Evolutionary conservation across 2,113 vertebrate genomes (phyloP), one percentile per base, ranked within the genome.

Genomic region (Eupsittula cactorum): DNA sequence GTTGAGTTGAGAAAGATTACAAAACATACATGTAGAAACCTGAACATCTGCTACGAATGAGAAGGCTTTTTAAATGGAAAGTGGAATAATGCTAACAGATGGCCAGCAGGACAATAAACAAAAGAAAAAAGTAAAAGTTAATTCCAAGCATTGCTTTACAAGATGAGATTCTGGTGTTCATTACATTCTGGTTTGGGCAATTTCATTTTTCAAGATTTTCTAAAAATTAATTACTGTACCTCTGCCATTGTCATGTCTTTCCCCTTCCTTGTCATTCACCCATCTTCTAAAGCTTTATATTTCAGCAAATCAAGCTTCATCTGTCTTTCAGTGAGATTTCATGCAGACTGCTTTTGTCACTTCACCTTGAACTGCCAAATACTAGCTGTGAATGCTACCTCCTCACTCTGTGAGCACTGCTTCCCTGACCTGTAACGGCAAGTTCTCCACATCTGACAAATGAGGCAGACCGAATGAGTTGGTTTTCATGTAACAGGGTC

Each of bases 1-100:
- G 82, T 25, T 86, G 63, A 74, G 25, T 70, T 92, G 29, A 73
- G 63, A 92, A 55, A 49, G 83, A 84, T 55, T 94, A 86, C 21
- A 69, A 91, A 83, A 85, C 33, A 71, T 65, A 55, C 35, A 77
- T 37, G 59, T 52, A 81, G 64, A 55, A 94, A 93, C 59, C 25
- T 20, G 84, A 95, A 84, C 78, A 80, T 91, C 93, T 97, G 67
- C 67, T 91, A 86, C 53, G 63, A 57, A 91, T 52, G 77, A 92
- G 69, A 89, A 79, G 12, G 80, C 50, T 90, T 92, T 92, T 94
- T 24, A 91, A 84, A 82, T 73, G 41, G 67, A 28, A 82, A 95
- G 67, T 33, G 33, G 46, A 82, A 74, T 50, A 79, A 46, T 24
- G 23, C 50, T 73, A 95, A 80, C 80, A 90, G 94, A 92, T 93